Evolutionary conservation across 2,888 invertebrate genomes (phyloP), one percentile per base, ranked within the genome.

Genomic region (Hypsopygia costalis): DNA sequence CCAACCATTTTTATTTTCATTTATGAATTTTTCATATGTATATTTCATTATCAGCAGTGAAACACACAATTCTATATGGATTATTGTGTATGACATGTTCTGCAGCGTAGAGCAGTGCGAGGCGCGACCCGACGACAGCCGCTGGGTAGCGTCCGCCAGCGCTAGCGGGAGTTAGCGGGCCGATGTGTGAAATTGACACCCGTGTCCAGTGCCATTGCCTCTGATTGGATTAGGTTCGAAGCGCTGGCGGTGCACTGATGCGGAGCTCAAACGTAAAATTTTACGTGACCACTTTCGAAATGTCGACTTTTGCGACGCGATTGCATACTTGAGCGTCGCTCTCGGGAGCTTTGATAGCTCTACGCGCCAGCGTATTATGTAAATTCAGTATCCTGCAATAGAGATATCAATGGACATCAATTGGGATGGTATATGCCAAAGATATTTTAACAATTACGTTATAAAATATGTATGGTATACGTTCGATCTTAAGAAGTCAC

Each of bases 251-350:
- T 71, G 75, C 74, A 69, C 67, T 72, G 71, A 79, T 69, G 76
- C 66, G 63, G 71, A 69, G 75, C 71, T 80, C 78, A 81, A 82
- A 86, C 81, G 83, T 87, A 82, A 85, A 85, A 85, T 86, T 87
- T 86, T 86, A 87, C 86, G 83, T 85, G 85, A 86, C 87, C 83
- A 81, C 85, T 85, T 82, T 80, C 76, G 53, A 69, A 81, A 77
- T 74, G 74, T 71, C 70, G 74, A 69, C 74, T 80, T 77, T 71
- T 73, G 71, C 67, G 72, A 73, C 68, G 69, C 69, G 65, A 82
- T 76, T 75, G 78, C 78, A 75, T 70, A 76, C 74, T 75, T 68
- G 62, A 65, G 59, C 60, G 63, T 56, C 62, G 62, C 60, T 52
- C 60, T 62, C 59, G 58, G 48, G 57, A 59, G 67, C 65, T 69